A percentile compares a stretch with the other conserved stretches of the same genome.
These are phyloP conservation scores for Coenonympha arcania DNA, from an alignment of 2,888 invertebrate species.

Conservation along the genomic window DNA sequence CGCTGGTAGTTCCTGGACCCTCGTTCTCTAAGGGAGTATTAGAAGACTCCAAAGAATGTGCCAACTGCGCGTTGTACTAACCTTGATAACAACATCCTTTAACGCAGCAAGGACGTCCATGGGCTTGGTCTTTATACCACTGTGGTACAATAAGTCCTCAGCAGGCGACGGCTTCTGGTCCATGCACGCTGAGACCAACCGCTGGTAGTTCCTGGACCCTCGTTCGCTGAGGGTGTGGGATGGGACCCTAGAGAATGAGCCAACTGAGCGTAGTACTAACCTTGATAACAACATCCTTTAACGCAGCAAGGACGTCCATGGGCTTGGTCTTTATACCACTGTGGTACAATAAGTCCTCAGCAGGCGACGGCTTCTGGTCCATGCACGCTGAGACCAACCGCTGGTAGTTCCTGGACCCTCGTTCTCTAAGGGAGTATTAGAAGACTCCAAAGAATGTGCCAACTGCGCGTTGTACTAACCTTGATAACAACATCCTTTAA, in stretches of 20 bases:
- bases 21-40: too few species aligned
- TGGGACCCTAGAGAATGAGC: constrained; percentile 86
- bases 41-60: too few species aligned
- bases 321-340: constrained; percentile 40
- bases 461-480: too few species aligned
- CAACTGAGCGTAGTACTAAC: constrained; percentile 37
- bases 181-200: constrained; percentile 52
- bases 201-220: constrained; percentile 52
- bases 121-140: constrained; percentile 39
- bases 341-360: constrained; percentile 89
- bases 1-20: too few species aligned
- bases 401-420: constrained; percentile 62
- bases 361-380: constrained; percentile 72
- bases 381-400: constrained; percentile 53
- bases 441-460: constrained; percentile 87
- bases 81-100: constrained; percentile 50
- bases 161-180: constrained; percentile 74
- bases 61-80: constrained; percentile 15
- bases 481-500: constrained; percentile 50
- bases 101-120: constrained; percentile 36
- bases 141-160: constrained; percentile 88
- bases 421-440: constrained; percentile 84
- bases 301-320: constrained; percentile 32
- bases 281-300: constrained; percentile 50
- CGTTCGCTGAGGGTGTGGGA: constrained; percentile 86